Evolutionary conservation across 2,797 vertebrate genomes (phyloP).

Genomic region (Meda fulgida): DNA sequence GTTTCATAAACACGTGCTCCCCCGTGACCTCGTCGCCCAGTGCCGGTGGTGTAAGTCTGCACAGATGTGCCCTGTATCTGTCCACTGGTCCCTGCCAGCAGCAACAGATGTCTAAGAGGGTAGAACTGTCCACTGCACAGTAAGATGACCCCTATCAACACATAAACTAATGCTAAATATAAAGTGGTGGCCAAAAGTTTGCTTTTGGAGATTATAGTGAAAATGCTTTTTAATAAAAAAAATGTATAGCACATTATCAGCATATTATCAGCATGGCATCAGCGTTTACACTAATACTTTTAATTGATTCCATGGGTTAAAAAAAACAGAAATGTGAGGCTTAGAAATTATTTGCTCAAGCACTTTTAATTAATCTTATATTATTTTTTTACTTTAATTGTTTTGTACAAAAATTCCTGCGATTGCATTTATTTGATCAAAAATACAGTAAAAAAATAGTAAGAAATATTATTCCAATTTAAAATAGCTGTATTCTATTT

Average conservation of each 20-base stretch:
- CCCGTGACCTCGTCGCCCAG: constrained; percentile 54
- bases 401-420: neutral
- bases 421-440: neutral
- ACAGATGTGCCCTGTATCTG: constrained; percentile 54
- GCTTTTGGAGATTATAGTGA: neutral
- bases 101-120: constrained; percentile 63
- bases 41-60: constrained; percentile 51
- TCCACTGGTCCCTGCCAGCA: constrained; percentile 40
- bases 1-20: constrained; percentile 35
- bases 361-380: neutral
- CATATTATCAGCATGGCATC: too few relatives aligned
- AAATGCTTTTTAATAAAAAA: neutral
- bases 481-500: neutral
- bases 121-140: neutral
- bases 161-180: neutral
- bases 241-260: neutral
- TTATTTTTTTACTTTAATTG: neutral
- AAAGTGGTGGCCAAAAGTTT: neutral
- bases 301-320: neutral
- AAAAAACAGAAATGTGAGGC: neutral
- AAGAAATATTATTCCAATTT: neutral
- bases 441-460: neutral
- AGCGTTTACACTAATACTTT: neutral
- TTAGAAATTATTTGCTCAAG: neutral
- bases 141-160: neutral